These are phyloP conservation scores for Helicorthomorpha holstii DNA, from an alignment of 1,140 invertebrate genomes.

Conservation along the genomic window DNA sequence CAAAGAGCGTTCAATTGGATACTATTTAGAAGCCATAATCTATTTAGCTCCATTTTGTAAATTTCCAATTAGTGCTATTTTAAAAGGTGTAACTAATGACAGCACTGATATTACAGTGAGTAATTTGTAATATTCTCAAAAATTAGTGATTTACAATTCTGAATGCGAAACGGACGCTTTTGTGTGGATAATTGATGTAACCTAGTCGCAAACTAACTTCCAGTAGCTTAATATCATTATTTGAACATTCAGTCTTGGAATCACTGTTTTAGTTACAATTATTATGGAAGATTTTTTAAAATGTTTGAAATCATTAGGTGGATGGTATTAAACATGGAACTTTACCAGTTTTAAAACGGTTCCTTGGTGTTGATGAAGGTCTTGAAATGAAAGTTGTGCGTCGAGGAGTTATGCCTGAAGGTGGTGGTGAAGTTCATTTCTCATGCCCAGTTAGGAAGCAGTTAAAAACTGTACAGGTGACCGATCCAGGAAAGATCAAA, in stretches of 20 bases:
- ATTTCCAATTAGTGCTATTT: conserved; percentile 55
- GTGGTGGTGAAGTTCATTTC: conserved; percentile 80
- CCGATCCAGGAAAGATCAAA: conserved; percentile 79
- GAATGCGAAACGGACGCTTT: too few species aligned
- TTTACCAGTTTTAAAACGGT: conserved; percentile 62
- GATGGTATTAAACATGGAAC: conserved; percentile 66
- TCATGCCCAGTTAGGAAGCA: conserved; percentile 59
- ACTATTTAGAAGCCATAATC: conserved; percentile 79
- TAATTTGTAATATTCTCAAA: neutral
- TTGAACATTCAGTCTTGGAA: too few species aligned
- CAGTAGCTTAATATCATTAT: too few species aligned
- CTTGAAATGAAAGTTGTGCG: conserved; percentile 67
- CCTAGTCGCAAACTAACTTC: too few species aligned
- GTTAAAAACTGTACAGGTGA: conserved; percentile 43
- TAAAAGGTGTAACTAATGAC: conserved; percentile 82
- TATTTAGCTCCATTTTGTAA: conserved; percentile 91
- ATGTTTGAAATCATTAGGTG: too few species aligned
- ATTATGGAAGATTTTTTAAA: too few species aligned
- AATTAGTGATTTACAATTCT: too few species aligned
- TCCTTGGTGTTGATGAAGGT: conserved; percentile 73
- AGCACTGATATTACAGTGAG: conserved; percentile 31
- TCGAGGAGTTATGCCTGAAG: conserved; percentile 65
- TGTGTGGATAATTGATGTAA: too few species aligned
- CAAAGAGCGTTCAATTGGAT: conserved; percentile 60
- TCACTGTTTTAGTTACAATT: too few species aligned